Percentiles rank a stretch among this genome's conserved stretches.
Evolutionary conservation across 1,140 invertebrate species (phyloP).

Genomic region (Macrobrachium nipponense): DNA sequence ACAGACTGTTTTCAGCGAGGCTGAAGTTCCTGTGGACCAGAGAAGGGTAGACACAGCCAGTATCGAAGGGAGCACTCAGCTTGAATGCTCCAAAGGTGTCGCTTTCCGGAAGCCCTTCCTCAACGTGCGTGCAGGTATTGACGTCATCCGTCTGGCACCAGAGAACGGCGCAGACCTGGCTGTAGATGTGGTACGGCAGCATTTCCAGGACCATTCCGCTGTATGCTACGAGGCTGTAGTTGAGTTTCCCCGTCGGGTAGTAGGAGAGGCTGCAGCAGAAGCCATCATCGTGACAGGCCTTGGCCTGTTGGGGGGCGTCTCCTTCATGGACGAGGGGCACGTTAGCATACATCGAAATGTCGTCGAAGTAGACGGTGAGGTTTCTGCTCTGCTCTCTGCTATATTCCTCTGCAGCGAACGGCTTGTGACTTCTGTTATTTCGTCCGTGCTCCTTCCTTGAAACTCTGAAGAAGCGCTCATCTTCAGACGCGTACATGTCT

Average conservation of each 20-base stretch:
- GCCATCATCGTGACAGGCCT: slow-evolving; percentile 47
- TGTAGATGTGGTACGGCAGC: slow-evolving; percentile 26
- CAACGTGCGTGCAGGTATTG: slow-evolving; percentile 38
- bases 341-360: slow-evolving; percentile 41
- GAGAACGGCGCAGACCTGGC: slow-evolving; percentile 48
- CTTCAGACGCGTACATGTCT: slow-evolving; percentile 27
- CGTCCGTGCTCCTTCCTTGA: background rate
- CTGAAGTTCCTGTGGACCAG: slow-evolving; percentile 30
- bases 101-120: slow-evolving; percentile 11
- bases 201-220: slow-evolving; percentile 30
- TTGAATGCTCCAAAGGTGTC: slow-evolving; percentile 47
- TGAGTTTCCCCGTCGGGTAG: slow-evolving; percentile 38
- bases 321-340: slow-evolving; percentile 7
- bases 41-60: slow-evolving; percentile 20
- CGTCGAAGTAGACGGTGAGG: slow-evolving; percentile 27
- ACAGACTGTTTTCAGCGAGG: slow-evolving; percentile 36
- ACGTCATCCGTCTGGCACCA: slow-evolving; percentile 50
- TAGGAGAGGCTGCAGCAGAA: slow-evolving; percentile 56
- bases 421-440: background rate
- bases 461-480: background rate
- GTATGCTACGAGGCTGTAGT: slow-evolving; percentile 55
- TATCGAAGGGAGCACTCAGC: slow-evolving; percentile 24
- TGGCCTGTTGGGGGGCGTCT: slow-evolving; percentile 2
- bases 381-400: background rate
- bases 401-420: background rate